phyloP scores from a whole-genome alignment of 2,113 vertebrate species.

The Gymnarchus niloticus region DNA sequence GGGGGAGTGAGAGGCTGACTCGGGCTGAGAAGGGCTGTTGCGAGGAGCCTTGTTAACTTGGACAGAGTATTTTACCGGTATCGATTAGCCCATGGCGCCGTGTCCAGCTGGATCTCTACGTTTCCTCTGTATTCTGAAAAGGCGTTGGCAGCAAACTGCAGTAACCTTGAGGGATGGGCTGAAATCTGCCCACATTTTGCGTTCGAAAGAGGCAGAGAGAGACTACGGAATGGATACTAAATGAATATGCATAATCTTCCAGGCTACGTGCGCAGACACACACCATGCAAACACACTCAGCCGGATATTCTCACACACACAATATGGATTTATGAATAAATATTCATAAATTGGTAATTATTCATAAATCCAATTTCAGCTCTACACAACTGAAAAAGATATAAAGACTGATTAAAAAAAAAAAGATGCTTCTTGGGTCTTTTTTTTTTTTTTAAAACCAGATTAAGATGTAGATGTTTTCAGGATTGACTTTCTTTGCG shows the following conservation, averaged over 20 bases:
- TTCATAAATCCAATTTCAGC: too few relatives aligned
- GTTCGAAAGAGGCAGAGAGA: neutral
- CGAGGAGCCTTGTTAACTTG: neutral
- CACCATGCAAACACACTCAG: neutral
- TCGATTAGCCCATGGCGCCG: neutral
- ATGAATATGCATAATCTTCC: neutral
- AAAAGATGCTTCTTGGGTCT: neutral
- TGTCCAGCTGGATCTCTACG: neutral
- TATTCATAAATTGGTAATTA: too few relatives aligned
- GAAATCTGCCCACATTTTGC: neutral
- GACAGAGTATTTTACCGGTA: neutral
- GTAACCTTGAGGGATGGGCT: neutral
- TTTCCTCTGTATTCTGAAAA: neutral
- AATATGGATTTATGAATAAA: too few relatives aligned
- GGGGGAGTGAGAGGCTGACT: slow-evolving; percentile 13
- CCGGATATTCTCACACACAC: slow-evolving; percentile 10
- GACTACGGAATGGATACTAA: neutral
- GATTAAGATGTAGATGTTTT: neutral
- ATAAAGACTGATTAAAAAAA: neutral
- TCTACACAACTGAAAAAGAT: neutral
- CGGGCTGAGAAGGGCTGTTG: neutral
- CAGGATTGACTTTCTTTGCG: neutral
- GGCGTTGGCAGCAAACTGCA: neutral
- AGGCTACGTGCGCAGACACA: slow-evolving; percentile 14
- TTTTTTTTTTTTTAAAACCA: neutral